Evolutionary conservation across 2,888 invertebrate genomes (phyloP).

Genomic region (Eurytoma adleriae): DNA sequence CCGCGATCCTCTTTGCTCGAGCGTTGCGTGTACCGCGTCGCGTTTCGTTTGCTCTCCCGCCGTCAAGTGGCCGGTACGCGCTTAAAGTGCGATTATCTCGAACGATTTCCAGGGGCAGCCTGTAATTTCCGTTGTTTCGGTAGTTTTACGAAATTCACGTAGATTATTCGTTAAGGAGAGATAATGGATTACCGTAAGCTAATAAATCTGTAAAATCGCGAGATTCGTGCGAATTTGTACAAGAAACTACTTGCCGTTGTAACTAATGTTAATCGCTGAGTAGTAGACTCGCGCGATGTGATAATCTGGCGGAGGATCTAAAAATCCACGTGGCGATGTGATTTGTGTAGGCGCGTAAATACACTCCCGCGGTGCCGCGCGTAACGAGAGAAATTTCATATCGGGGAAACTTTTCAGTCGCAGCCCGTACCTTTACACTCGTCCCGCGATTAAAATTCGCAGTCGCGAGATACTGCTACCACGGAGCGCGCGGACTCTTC

Average conservation of each 20-base stretch:
- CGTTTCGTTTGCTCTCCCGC: constrained; percentile 10
- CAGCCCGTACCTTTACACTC: not conserved
- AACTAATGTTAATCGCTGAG: constrained; percentile 38
- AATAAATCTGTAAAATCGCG: not conserved
- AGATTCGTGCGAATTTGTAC: not conserved
- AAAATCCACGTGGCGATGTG: constrained; percentile 25
- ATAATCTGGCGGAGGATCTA: constrained; percentile 43
- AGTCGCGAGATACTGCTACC: constrained; percentile 10
- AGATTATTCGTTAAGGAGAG: too few species aligned
- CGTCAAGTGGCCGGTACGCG: not conserved
- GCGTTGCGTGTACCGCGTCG: not conserved
- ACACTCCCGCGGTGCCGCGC: not conserved
- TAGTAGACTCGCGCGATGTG: not conserved
- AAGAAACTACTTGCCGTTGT: constrained; percentile 6
- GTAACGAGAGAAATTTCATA: constrained; percentile 37
- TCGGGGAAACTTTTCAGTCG: constrained; percentile 22
- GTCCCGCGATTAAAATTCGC: not conserved
- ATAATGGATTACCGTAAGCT: too few species aligned
- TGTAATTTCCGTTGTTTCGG: too few species aligned
- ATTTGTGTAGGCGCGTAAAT: constrained; percentile 38
- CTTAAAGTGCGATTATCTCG: too few species aligned
- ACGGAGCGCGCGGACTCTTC: not conserved
- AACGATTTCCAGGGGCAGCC: too few species aligned
- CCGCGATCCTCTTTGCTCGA: constrained; percentile 16
- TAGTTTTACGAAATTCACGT: too few species aligned